Evolutionary conservation across 2,888 invertebrate genomes (phyloP).

Genomic region (Anodontia alba): DNA sequence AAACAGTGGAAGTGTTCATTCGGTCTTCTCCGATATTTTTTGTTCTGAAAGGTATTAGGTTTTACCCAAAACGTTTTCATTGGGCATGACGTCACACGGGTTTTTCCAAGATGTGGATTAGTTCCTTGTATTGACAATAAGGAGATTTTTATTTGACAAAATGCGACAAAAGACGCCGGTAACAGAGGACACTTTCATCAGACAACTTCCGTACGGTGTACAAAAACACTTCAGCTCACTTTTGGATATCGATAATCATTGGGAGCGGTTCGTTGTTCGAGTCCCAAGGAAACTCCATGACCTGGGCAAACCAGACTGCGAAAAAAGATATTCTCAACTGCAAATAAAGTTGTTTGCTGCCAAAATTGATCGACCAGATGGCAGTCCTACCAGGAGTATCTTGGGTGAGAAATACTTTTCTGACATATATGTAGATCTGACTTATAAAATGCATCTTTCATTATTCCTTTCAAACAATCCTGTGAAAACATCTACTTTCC

Average conservation of each 20-base stretch:
- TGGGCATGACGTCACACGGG: conserved; percentile 43
- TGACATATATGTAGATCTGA: background rate
- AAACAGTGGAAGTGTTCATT: no score
- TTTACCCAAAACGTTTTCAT: background rate
- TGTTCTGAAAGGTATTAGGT: no score
- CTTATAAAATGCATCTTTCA: no score
- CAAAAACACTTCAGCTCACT: conserved; percentile 55
- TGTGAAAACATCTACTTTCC: no score
- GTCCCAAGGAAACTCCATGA: conserved; percentile 68
- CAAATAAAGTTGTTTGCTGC: conserved; percentile 62
- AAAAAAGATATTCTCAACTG: conserved; percentile 58
- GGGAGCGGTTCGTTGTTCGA: conserved; percentile 68
- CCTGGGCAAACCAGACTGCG: conserved; percentile 36
- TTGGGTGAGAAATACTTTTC: conserved; percentile 24
- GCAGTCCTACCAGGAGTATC: conserved; percentile 65
- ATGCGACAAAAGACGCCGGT: background rate
- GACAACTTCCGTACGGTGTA: conserved; percentile 69
- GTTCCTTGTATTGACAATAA: conserved; percentile 23
- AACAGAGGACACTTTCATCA: conserved; percentile 68
- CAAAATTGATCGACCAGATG: conserved; percentile 50
- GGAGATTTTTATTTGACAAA: background rate
- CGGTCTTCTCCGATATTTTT: no score
- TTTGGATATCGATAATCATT: conserved; percentile 70
- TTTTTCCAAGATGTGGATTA: conserved; percentile 29
- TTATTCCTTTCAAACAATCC: no score